Base-by-base conservation (phyloP, 1,140 invertebrate genomes). In the Hydropsyche tenuis region DNA sequence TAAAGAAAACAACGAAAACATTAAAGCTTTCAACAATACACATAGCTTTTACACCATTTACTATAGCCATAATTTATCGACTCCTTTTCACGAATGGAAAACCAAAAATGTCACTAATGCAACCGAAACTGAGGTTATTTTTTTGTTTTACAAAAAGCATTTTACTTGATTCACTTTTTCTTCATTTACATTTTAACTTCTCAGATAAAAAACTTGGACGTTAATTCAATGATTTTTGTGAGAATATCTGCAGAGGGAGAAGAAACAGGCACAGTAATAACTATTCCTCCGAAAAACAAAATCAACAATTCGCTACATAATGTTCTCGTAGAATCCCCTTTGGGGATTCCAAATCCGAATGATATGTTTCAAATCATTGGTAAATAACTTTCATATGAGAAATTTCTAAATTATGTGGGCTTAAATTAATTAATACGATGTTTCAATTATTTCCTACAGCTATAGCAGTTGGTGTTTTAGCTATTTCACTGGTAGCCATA, bases 51-150 rank as follows among this genome's bases (percentile, higher is more conserved):
- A 83, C 78, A 80, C 80, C 0, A 81, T 84, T 37, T 77, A 75
- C 62, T 78, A 84, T 78, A 82, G 78, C 74, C 56, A 78, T 1
- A 74, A 81, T 42, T 74, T 79, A 7, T 75, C 74, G 5, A 69
- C 80, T 62, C 82, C 81, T 0, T 64, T 83, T 6, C 77, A 80
- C 12, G 70, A 79, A 63, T 85, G 83, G 83, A 74, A 78, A 6
- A 71, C 78, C 0, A 65, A 80, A 5, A 76, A 81, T n/a, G 79
- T 78, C 20, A 78, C 79, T 20, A 48, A 72, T 5, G 75, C 63
- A 1, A 82, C 79, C 51, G 77, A 78, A 56, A 80, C 78, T 0
- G 30, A 81, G 78, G 82, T 83, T 18, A 66, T 51, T 73, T 9
- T 46, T 46, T 7, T 63, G 14, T 51, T 72, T 60, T 60, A 42